These are phyloP conservation scores for Microtus richardsoni DNA, from an alignment of 2,113 vertebrate genomes.

Conservation along the genomic window DNA sequence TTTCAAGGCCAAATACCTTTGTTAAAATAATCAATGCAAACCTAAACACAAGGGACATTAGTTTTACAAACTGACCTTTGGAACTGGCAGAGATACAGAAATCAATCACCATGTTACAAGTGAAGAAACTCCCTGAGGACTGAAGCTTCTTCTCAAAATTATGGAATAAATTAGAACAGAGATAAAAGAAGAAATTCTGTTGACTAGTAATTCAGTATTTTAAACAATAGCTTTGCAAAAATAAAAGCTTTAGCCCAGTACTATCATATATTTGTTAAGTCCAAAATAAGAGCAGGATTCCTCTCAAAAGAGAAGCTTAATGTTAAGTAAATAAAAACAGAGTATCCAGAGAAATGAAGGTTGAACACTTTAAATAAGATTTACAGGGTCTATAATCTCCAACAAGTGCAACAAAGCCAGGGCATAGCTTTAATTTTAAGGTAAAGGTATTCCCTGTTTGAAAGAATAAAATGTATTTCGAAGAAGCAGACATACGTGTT, in stretches of 20 bases:
- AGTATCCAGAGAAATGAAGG: constrained; percentile 35
- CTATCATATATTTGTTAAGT: constrained; percentile 13
- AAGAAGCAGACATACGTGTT: constrained; percentile 9
- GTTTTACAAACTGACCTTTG: neutral
- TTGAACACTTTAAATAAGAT: neutral
- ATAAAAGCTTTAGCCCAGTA: constrained; percentile 13
- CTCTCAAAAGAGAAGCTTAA: constrained; percentile 36
- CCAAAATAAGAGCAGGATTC: constrained; percentile 17
- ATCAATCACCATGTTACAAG: constrained; percentile 39
- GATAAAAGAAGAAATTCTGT: neutral
- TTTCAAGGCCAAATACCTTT: constrained; percentile 17
- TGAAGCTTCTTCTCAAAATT: constrained; percentile 46
- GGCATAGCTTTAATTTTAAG: constrained; percentile 61
- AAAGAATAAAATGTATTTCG: constrained; percentile 63
- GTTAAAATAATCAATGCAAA: constrained; percentile 19
- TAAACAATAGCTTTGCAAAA: constrained; percentile 50
- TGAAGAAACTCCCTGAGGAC: neutral
- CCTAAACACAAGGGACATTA: constrained; percentile 21
- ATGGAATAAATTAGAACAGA: neutral
- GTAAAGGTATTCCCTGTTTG: neutral
- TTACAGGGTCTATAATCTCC: constrained; percentile 44
- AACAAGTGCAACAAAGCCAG: constrained; percentile 51
- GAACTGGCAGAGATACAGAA: constrained; percentile 2
- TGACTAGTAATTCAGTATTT: neutral
- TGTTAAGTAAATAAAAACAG: neutral